Base-by-base conservation (phyloP, 2,113 vertebrate genomes). In the Glaucomys volans region DNA sequence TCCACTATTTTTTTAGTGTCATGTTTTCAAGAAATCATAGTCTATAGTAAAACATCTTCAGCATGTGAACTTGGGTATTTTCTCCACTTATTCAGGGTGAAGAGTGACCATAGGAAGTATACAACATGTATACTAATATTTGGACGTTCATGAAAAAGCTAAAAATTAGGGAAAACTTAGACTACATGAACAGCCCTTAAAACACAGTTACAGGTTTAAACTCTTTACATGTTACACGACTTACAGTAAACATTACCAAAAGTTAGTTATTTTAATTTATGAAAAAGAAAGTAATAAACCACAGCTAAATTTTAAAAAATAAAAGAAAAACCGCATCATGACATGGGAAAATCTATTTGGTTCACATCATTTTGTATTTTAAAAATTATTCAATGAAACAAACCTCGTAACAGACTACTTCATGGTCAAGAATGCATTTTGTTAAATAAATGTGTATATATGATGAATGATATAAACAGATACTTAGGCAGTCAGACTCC, bases 161-260 rank as follows among this genome's bases (percentile, higher is more conserved):
- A 52, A 80, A 94, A 95, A 89, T 71, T 80, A 88, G 59, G 32
- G 52, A 71, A 72, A 94, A 92, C 57, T 89, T 95, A 52, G 92
- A 89, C 95, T 92, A 94, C 79, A 96, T 87, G 94, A 97, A 95
- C 54, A 98, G 95, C 96, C 89, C 96, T 98, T 98, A 90, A 93
- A 98, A 66, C 94, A 97, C 2, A 97, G 59, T 52, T 54, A 4
- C 71, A 98, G 96, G 91, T 66, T 92, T 94, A 95, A 97, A 52
- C 84, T 97, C 97, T 93, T 96, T 96, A 83, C n/a, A 91, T 37
- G n/a, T 97, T 96, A 96, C 11, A 86, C 47, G 40, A 47, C 47
- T 95, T 54, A 84, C 87, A 90, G 88, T 74, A 90, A 87, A 79
- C 35, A 47, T 85, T 86, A 76, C 83, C 42, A 80, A 50, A 44